These are phyloP conservation scores for Lithophane leautieri DNA, from an alignment of 2,888 invertebrate genomes.

Conservation along the genomic window DNA sequence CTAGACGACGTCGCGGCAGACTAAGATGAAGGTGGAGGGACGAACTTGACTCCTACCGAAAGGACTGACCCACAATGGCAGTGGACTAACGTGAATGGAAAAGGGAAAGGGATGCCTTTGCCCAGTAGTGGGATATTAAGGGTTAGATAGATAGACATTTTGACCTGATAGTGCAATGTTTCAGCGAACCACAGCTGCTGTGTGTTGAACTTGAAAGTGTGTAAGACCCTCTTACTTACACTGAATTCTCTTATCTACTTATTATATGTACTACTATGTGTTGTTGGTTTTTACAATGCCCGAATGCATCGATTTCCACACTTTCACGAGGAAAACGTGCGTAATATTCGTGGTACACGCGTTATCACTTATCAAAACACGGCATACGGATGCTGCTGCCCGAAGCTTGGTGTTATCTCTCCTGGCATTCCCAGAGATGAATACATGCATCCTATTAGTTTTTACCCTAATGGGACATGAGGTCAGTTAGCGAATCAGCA, in stretches of 20 bases:
- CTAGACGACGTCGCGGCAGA: no score
- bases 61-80: no score
- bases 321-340: constrained; percentile 9
- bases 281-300: constrained; percentile 33
- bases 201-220: background rate
- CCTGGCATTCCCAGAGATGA: background rate
- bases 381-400: background rate
- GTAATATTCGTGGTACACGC: background rate
- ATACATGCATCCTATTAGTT: background rate
- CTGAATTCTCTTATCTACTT: background rate
- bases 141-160: background rate
- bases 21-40: no score
- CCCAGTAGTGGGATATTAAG: background rate
- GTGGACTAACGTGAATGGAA: no score
- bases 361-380: constrained; percentile 18
- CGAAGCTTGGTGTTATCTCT: background rate
- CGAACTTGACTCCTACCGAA: no score
- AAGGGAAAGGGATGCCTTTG: background rate
- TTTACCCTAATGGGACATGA: background rate
- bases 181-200: background rate
- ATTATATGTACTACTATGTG: background rate
- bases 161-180: background rate
- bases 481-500: background rate
- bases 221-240: background rate
- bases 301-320: no score